A percentile compares a stretch with the other conserved stretches of the same genome.
These are phyloP conservation scores for Xiphophorus couchianus DNA, from an alignment of 2,113 vertebrate genomes.

Conservation along the genomic window DNA sequence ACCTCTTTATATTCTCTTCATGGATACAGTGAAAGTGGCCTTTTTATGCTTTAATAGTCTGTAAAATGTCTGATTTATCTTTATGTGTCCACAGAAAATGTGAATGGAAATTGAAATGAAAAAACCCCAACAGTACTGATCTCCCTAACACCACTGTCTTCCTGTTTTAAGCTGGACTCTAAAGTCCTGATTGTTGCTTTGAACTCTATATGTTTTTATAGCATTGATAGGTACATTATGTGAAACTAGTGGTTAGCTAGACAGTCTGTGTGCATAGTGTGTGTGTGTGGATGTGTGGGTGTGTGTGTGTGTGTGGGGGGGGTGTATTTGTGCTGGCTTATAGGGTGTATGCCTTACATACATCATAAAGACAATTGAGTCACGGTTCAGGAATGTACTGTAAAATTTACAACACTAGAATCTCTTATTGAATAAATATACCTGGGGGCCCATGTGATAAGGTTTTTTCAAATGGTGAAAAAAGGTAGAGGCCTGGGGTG, in stretches of 20 bases:
- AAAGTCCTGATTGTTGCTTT: neutral
- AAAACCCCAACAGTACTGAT: neutral
- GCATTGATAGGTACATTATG: neutral
- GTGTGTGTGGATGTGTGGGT: too few species aligned
- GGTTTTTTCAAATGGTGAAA: too few species aligned
- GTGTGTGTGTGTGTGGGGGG: neutral
- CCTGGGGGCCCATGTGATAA: constrained; percentile 46
- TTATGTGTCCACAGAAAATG: too few species aligned
- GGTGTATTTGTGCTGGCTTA: constrained; percentile 20
- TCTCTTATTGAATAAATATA: constrained; percentile 47
- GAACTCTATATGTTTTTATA: neutral
- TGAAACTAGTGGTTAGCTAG: neutral
- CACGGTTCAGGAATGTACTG: constrained; percentile 66
- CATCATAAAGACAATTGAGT: constrained; percentile 11
- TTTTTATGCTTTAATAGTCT: too few species aligned
- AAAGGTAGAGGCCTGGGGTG: too few species aligned
- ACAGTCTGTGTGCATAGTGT: too few species aligned
- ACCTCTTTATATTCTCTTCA: too few species aligned
- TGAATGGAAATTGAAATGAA: too few species aligned
- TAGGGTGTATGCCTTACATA: neutral
- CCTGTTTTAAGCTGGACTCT: neutral
- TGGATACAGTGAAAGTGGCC: too few species aligned
- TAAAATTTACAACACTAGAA: constrained; percentile 39
- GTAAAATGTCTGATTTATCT: too few species aligned
- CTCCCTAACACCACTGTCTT: neutral